Percentiles rank a stretch among this genome's conserved stretches.
These are phyloP conservation scores for Sturmia bella DNA, from an alignment of 2,888 invertebrate species.

Conservation along the genomic window DNA sequence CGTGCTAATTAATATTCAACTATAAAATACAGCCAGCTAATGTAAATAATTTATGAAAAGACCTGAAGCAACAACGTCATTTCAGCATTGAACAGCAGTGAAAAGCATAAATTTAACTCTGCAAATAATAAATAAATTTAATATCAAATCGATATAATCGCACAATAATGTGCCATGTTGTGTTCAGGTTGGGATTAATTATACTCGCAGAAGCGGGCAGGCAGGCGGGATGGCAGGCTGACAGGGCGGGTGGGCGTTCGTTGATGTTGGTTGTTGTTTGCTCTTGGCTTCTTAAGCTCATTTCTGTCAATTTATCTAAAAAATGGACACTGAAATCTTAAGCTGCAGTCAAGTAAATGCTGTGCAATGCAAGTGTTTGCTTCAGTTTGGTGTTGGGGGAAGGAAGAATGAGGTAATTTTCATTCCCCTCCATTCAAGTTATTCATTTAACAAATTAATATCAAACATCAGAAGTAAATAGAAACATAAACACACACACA, in stretches of 20 bases:
- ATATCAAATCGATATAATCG: constrained; percentile 42
- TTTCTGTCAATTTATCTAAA: constrained; percentile 31
- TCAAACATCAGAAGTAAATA: too few species aligned
- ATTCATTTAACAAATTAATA: constrained; percentile 25
- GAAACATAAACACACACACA: too few species aligned
- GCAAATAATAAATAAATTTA: constrained; percentile 23
- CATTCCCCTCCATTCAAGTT: constrained; percentile 11
- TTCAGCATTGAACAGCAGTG: constrained; percentile 15
- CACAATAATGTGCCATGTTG: constrained; percentile 46
- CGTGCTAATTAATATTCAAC: too few species aligned
- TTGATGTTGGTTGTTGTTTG: constrained; percentile 25
- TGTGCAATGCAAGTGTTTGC: constrained; percentile 8
- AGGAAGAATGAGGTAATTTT: constrained; percentile 19
- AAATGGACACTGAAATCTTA: constrained; percentile 21
- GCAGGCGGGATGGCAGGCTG: too few species aligned
- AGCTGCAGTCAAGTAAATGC: constrained; percentile 24
- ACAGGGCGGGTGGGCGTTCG: not conserved
- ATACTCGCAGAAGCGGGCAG: too few species aligned
- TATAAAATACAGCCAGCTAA: too few species aligned
- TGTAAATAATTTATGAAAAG: too few species aligned
- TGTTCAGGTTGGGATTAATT: constrained; percentile 49
- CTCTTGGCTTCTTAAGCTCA: constrained; percentile 7
- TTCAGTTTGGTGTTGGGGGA: too few species aligned
- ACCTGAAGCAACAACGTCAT: not conserved
- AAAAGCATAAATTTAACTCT: not conserved